phyloP scores from a whole-genome alignment of 2,113 vertebrate species.

The Panthera tigris region DNA sequence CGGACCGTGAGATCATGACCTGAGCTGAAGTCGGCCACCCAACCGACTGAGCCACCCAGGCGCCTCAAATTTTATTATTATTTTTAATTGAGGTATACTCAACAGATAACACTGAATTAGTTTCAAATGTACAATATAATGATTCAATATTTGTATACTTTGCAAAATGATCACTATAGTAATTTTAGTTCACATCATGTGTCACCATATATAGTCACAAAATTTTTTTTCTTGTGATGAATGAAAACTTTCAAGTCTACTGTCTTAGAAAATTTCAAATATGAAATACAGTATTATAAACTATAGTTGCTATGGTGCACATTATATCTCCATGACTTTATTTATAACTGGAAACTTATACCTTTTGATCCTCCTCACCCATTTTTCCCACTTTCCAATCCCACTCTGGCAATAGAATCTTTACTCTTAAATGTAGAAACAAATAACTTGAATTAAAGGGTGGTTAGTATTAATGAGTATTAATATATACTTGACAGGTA shows the following conservation, averaged over 20 bases:
- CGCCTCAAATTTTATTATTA: background rate
- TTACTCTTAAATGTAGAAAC: background rate
- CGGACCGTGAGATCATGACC: too few species aligned
- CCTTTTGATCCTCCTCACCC: background rate
- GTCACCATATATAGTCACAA: background rate
- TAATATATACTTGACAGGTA: background rate
- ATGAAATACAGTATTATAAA: background rate
- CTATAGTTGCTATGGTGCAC: background rate
- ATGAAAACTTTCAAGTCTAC: background rate
- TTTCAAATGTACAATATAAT: background rate
- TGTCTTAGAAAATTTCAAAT: background rate
- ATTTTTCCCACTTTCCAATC: background rate
- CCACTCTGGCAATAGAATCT: background rate
- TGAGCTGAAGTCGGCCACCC: too few species aligned
- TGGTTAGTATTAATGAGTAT: background rate
- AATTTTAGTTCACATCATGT: background rate
- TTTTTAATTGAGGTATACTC: background rate
- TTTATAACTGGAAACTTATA: background rate
- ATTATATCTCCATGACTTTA: background rate
- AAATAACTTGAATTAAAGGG: background rate
- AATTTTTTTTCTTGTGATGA: background rate
- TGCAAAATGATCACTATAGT: background rate
- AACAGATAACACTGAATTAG: background rate
- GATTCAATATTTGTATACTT: background rate
- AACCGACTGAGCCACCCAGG: too few species aligned